phyloP scores from a whole-genome alignment of 2,797 vertebrate species.

The Sylvia borin region DNA sequence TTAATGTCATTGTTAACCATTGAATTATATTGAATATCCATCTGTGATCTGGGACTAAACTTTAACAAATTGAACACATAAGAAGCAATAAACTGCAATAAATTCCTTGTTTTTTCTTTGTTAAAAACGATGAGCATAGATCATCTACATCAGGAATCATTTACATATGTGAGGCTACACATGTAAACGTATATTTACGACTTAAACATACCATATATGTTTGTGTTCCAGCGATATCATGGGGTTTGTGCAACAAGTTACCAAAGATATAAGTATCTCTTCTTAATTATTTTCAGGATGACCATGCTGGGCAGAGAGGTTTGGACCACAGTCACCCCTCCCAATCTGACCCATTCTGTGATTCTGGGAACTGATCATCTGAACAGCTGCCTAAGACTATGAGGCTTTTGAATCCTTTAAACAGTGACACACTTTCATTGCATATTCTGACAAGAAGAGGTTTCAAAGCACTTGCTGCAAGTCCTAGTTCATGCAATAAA shows the following conservation, averaged over 20 bases:
- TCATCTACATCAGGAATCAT: not conserved
- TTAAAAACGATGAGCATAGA: not conserved
- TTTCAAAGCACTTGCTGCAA: not conserved
- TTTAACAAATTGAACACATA: not conserved
- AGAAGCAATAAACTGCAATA: not conserved
- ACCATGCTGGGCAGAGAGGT: not conserved
- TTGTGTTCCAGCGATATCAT: not conserved
- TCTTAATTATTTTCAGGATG: not conserved
- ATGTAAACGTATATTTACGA: not conserved
- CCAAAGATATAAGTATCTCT: not conserved
- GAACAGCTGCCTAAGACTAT: not conserved
- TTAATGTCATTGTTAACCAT: not conserved
- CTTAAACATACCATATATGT: not conserved
- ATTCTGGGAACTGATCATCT: not conserved
- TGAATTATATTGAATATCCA: not conserved
- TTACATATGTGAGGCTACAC: not conserved
- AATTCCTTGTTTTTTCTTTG: not conserved
- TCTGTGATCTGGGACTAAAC: not conserved
- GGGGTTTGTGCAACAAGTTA: not conserved
- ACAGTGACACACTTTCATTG: not conserved
- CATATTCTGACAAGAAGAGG: not conserved
- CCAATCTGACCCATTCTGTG: not conserved
- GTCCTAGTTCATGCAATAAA: not conserved
- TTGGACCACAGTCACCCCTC: not conserved
- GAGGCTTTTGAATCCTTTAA: not conserved